Evolutionary conservation across 1,140 invertebrate species (phyloP).

Genomic region (Calephelis nemesis): DNA sequence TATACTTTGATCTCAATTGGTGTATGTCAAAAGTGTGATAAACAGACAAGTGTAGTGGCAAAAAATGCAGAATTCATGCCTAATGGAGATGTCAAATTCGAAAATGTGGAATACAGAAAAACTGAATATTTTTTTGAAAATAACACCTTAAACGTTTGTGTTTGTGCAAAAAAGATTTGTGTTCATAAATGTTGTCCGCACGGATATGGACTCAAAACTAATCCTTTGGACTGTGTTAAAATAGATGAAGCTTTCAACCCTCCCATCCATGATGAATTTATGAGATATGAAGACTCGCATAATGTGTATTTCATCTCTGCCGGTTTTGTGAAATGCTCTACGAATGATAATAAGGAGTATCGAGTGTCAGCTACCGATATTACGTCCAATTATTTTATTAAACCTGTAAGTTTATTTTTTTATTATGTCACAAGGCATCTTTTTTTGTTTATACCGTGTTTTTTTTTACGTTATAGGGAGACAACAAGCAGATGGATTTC

Average conservation of each 20-base stretch:
- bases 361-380: neutral
- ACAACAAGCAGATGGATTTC: no score
- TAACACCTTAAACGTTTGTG: neutral
- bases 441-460: no score
- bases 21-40: slow-evolving; percentile 1
- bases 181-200: neutral
- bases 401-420: neutral
- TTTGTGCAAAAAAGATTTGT: slow-evolving; percentile 1
- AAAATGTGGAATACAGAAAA: slow-evolving; percentile 6
- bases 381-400: neutral
- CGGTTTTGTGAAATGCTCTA: neutral
- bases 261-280: neutral
- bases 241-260: neutral
- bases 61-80: neutral
- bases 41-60: neutral
- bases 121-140: slow-evolving; percentile 11
- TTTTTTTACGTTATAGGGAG: no score
- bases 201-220: neutral
- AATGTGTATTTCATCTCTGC: neutral
- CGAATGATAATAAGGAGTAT: neutral
- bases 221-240: neutral
- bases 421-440: no score
- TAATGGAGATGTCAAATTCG: neutral
- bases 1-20: slow-evolving; percentile 1
- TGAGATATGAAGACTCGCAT: neutral